These are phyloP conservation scores for Brenthis ino DNA, from an alignment of 2,888 invertebrate species.

Conservation along the genomic window DNA sequence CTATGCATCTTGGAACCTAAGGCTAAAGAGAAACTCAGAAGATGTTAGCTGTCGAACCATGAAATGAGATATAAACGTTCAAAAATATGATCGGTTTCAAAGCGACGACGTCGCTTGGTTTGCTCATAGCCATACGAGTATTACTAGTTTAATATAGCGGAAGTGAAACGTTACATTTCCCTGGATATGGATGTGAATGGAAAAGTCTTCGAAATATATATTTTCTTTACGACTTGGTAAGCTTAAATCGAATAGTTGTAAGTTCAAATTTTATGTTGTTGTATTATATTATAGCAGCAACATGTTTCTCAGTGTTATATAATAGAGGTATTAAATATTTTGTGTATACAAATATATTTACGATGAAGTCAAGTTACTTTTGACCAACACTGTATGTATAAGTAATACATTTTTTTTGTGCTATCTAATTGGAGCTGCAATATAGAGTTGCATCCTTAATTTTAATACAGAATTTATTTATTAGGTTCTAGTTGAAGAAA, in stretches of 20 bases:
- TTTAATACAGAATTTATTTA: too few relatives aligned
- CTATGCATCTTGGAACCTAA: constrained; percentile 50
- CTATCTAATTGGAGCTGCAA: too few relatives aligned
- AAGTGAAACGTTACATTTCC: constrained; percentile 38
- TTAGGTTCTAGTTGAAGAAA: too few relatives aligned
- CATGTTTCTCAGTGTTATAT: too few relatives aligned
- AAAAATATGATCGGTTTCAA: constrained; percentile 66
- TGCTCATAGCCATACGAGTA: constrained; percentile 42
- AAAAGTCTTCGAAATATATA: constrained; percentile 14
- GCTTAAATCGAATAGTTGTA: not conserved
- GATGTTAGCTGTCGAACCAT: constrained; percentile 64
- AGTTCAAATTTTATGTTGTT: not conserved
- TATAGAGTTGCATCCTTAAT: too few relatives aligned
- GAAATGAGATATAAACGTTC: constrained; percentile 74
- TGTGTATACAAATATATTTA: too few relatives aligned
- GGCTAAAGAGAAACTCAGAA: constrained; percentile 46
- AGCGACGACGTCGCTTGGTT: constrained; percentile 45
- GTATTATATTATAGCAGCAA: too few relatives aligned
- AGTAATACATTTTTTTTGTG: too few relatives aligned
- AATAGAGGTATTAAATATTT: too few relatives aligned
- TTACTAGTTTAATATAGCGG: constrained; percentile 44
- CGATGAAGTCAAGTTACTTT: too few relatives aligned
- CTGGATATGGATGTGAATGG: constrained; percentile 19
- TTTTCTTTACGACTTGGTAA: not conserved
- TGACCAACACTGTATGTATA: too few relatives aligned